Evolutionary conservation across 2,888 invertebrate species (phyloP), one percentile per base, ranked within the genome.

Genomic region (Aphidoletes aphidimyza): DNA sequence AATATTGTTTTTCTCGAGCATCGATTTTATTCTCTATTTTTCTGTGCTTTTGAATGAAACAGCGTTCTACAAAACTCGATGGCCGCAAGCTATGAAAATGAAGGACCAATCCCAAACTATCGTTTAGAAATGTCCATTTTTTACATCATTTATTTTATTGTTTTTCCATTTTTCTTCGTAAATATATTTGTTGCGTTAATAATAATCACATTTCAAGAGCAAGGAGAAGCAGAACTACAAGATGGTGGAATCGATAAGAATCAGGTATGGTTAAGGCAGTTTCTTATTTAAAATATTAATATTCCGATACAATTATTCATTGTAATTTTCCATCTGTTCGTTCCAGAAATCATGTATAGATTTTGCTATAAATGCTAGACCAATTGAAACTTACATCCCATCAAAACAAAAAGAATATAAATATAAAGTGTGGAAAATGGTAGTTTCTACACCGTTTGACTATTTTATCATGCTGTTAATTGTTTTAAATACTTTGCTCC

Each of bases 141-240:
- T 94, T 99, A 99, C 94, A 98, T 99, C 90, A 98, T 99, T 91
- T 99, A 99, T 93, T 99, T 99, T 93, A 97, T 99, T 92, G 99
- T 99, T 90, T 99, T 99, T 94, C 99, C 99, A 90, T 99, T 99
- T 94, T 99, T 99, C 97, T 99, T 99, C 93, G 99, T 99, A 91
- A 99, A 99, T 94, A 99, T 99, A 93, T 99, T 99, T 95, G 99
- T 99, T 92, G 99, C 99, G 93, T 96, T 99, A 94, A 99, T 99
- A 92, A 99, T 99, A 93, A 99, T 99, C 91, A 99, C 99, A 89
- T 99, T 99, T 93, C 99, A 99, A 95, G 99, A 99, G 92, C 99
- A 99, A 93, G 99, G 99, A 90, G 99, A 99, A 93, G 99, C 98
- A 87, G 99, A 99, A 91, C 93, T 99, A 88, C 98, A 98, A 91